These are phyloP conservation scores for Rhadinocentrus ornatus DNA, from an alignment of 2,797 vertebrate species.

Conservation along the genomic window DNA sequence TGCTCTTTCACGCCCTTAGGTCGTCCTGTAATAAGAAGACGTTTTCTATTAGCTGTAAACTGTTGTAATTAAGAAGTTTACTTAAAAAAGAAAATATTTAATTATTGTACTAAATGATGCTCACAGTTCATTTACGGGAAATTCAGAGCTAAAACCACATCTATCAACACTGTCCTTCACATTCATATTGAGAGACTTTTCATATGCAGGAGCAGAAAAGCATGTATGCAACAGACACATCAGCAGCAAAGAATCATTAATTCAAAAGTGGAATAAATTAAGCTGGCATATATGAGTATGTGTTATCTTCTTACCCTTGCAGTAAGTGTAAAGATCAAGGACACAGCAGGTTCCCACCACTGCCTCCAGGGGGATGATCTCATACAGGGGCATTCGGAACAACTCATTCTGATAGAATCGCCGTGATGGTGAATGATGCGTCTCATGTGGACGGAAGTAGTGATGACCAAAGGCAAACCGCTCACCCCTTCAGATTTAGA, in stretches of 20 bases:
- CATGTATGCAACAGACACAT: neutral
- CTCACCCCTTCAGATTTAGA: conserved; percentile 86
- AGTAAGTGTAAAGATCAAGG: conserved; percentile 95
- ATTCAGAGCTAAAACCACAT: neutral
- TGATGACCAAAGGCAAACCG: conserved; percentile 98
- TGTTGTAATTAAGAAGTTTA: neutral
- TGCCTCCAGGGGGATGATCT: conserved; percentile 97
- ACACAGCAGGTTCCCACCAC: conserved; percentile 97
- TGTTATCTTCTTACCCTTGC: conserved; percentile 87
- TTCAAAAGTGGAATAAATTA: neutral
- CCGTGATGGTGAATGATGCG: conserved; percentile 88
- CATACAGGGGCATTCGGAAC: conserved; percentile 96
- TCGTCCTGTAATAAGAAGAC: conserved; percentile 83
- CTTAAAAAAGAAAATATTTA: neutral
- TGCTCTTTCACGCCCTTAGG: conserved; percentile 96
- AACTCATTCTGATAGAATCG: conserved; percentile 97
- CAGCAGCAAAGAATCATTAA: neutral
- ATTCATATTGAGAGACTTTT: neutral
- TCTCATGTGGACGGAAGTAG: conserved; percentile 98
- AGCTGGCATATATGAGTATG: neutral
- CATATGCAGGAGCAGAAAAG: neutral
- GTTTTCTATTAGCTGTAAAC: conserved; percentile 4
- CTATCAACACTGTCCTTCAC: neutral
- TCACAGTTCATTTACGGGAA: neutral
- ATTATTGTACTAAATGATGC: neutral